A percentile compares a stretch with the other conserved stretches of the same genome.
These are phyloP conservation scores for Holotrichia oblita DNA, from an alignment of 1,140 invertebrate genomes.

Conservation along the genomic window DNA sequence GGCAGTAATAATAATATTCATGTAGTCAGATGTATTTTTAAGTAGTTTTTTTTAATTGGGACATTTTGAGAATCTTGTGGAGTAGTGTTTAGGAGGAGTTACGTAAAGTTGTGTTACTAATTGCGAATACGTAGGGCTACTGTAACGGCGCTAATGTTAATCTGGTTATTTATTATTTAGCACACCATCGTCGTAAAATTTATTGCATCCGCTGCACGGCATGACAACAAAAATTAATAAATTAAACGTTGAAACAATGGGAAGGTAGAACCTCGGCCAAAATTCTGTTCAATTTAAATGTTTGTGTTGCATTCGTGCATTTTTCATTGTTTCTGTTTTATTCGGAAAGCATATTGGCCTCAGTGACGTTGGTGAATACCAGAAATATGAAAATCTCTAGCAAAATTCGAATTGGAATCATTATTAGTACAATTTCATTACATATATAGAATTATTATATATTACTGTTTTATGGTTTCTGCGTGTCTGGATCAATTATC, in stretches of 20 bases:
- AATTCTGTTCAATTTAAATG: slow-evolving; percentile 21
- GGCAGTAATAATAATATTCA: too few relatives aligned
- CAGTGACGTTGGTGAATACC: not conserved
- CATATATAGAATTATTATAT: not conserved
- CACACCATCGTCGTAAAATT: not conserved
- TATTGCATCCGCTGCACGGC: slow-evolving; percentile 15
- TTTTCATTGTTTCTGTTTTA: slow-evolving; percentile 14
- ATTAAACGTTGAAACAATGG: slow-evolving; percentile 21
- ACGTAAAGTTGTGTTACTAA: not conserved
- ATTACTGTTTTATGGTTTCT: not conserved
- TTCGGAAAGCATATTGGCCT: not conserved
- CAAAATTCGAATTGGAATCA: not conserved
- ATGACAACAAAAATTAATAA: slow-evolving; percentile 24
- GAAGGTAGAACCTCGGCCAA: not conserved
- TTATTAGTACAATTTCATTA: not conserved
- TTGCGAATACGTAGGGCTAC: not conserved
- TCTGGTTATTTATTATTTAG: slow-evolving; percentile 26
- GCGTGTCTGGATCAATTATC: too few relatives aligned
- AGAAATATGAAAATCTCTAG: not conserved
- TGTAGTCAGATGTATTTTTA: too few relatives aligned
- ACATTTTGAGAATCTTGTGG: too few relatives aligned
- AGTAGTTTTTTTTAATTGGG: too few relatives aligned
- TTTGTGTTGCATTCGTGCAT: slow-evolving; percentile 2
- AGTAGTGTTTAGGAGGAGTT: too few relatives aligned
- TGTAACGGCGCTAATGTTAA: not conserved